Base-by-base conservation (phyloP, 2,797 vertebrate species). In the Antrozous pallidus region DNA sequence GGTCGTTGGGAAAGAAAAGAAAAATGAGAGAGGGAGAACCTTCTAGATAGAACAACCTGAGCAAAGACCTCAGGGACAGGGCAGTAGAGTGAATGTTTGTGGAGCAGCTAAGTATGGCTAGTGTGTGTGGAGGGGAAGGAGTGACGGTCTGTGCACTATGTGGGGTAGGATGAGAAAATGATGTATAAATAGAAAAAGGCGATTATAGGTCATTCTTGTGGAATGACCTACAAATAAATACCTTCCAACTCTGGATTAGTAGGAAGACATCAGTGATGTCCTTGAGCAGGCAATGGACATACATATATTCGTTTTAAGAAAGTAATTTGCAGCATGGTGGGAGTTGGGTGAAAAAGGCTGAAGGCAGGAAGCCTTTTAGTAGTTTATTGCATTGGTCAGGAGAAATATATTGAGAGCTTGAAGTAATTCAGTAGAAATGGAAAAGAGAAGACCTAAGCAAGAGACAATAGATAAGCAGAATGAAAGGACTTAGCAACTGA, bases 301-400 rank as follows among this genome's bases (percentile, higher is more conserved):
- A 78, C 85, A 88, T 82, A 87, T 45, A 89, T 58, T 75, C 89
- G 85, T 89, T 96, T 96, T 91, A 95, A 80, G 88, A 90, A 78
- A 67, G 69, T 95, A 89, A 84, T 96, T 88, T 94, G 31, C 51
- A 93, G 51, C 61, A 26, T 82, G 84, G 70, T 49, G 16, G 87
- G 69, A 87, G 26, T 24, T 87, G 67, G 33, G 40, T 75, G 78
- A 65, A 74, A 96, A 88, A 90, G 38, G 6, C 28, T 61, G 13
- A 24, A 90, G 83, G 63, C 36, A 93, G 63, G 75, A 80, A 86
- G 61, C 9, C 88, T 87, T 88, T 87, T 74, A 89, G 93, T 58
- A 87, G 45, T 92, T 94, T 93, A 83, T 75, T 83, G 31, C 54
- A 54, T 54, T 74, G 77, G 83, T 82, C 40, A 93, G 42, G 67